Conservation (phyloP, 1,140 invertebrate genomes). For the Drosophila ercepeae region DNA sequence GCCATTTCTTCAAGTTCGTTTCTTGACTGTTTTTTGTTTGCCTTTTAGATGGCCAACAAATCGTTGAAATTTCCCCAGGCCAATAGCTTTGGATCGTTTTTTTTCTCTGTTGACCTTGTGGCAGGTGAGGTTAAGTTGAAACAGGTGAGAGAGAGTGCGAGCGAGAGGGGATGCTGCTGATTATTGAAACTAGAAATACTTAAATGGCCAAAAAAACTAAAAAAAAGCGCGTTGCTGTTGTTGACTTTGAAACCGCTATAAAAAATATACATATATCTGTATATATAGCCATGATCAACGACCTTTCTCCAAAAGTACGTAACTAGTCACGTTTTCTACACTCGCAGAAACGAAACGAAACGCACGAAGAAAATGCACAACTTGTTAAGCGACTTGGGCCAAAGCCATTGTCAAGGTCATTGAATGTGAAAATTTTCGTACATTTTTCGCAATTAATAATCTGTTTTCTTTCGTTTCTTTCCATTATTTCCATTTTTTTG, state of each 20-base stretch:
- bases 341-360: constrained; percentile 28
- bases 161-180: not conserved
- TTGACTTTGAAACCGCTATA: constrained; percentile 74
- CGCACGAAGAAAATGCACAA: constrained; percentile 1
- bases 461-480: constrained; percentile 54
- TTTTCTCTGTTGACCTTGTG: constrained; percentile 21
- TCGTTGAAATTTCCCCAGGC: constrained; percentile 36
- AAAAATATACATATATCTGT: not conserved
- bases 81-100: constrained; percentile 20
- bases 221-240: constrained; percentile 40
- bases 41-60: constrained; percentile 14
- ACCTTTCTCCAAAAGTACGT: constrained; percentile 77
- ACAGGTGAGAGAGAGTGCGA: constrained; percentile 7
- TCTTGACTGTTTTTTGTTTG: constrained; percentile 4
- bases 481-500: constrained; percentile 43
- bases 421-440: constrained; percentile 73
- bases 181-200: constrained; percentile 70
- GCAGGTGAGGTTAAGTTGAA: constrained; percentile 5
- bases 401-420: constrained; percentile 78
- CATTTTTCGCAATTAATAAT: constrained; percentile 73
- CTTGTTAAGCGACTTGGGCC: constrained; percentile 47
- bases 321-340: constrained; percentile 79
- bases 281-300: constrained; percentile 69
- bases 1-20: constrained; percentile 24
- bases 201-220: constrained; percentile 61